These are phyloP conservation scores for Calyptommatus sinebrachiatus DNA, from an alignment of 2,113 vertebrate species.

Conservation along the genomic window DNA sequence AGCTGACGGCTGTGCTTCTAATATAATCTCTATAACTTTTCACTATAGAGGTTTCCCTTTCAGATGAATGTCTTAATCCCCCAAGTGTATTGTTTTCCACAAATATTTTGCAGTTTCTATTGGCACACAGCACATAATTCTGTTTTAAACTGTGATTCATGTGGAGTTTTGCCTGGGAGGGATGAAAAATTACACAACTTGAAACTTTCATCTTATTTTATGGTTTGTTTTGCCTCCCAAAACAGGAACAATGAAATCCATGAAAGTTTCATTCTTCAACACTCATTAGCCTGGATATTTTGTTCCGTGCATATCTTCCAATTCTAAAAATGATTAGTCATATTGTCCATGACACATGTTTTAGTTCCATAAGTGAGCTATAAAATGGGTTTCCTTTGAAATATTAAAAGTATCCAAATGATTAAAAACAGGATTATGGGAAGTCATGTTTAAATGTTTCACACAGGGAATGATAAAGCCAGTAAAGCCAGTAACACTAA, in stretches of 20 bases:
- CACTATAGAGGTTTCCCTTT: constrained; percentile 4
- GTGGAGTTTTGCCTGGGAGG: constrained; percentile 36
- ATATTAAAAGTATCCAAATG: neutral
- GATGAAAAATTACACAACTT: constrained; percentile 40
- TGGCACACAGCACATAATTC: constrained; percentile 21
- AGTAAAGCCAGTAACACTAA: neutral
- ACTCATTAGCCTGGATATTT: constrained; percentile 35
- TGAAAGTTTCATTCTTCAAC: constrained; percentile 41
- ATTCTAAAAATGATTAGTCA: constrained; percentile 11
- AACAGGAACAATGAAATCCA: constrained; percentile 20
- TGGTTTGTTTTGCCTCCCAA: constrained; percentile 54
- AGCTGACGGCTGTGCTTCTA: neutral
- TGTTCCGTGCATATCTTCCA: neutral
- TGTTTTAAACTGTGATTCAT: constrained; percentile 32
- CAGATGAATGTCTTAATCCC: constrained; percentile 13
- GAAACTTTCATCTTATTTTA: constrained; percentile 47
- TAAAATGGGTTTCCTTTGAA: neutral
- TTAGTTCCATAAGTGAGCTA: neutral
- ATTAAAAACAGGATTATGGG: neutral
- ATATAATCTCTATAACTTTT: constrained; percentile 35
- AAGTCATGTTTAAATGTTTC: neutral
- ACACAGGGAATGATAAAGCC: neutral
- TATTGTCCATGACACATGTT: neutral
- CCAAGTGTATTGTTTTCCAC: constrained; percentile 6
- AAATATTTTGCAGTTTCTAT: constrained; percentile 35